A percentile compares a stretch with the other conserved stretches of the same genome.
Conservation (phyloP, 2,888 invertebrate species). For the Leptinotarsa tumamoca region DNA sequence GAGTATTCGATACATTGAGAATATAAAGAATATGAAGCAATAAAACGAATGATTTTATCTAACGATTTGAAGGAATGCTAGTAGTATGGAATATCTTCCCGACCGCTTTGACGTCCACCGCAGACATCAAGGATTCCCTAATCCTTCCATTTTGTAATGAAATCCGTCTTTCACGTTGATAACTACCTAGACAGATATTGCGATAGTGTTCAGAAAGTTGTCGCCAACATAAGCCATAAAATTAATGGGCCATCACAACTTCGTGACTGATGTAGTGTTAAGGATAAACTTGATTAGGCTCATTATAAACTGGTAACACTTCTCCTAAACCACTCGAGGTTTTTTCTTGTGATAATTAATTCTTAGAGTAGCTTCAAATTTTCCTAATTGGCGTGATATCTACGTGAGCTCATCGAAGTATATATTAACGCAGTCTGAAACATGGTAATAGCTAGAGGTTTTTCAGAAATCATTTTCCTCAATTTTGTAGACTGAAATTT, state of each 20-base stretch:
- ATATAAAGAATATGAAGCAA: too few relatives aligned
- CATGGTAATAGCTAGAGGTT: too few relatives aligned
- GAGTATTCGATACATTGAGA: too few relatives aligned
- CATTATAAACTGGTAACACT: constrained; percentile 7
- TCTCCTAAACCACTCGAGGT: background rate
- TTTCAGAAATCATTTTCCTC: too few relatives aligned
- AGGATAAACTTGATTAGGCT: background rate
- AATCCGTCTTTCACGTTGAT: background rate
- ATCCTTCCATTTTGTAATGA: background rate
- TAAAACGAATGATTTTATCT: too few relatives aligned
- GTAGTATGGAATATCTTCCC: too few relatives aligned
- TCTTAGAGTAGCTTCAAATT: background rate
- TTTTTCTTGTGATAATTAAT: background rate
- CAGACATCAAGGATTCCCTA: background rate
- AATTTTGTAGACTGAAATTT: too few relatives aligned
- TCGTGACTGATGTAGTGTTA: background rate
- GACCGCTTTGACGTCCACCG: background rate
- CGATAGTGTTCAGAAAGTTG: background rate
- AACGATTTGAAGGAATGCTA: too few relatives aligned
- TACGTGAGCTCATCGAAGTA: background rate
- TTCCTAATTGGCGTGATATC: background rate
- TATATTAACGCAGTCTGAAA: background rate
- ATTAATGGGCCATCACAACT: constrained; percentile 2
- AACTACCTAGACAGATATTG: background rate
- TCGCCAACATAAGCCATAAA: background rate